phyloP scores from a whole-genome alignment of 2,797 vertebrate genomes.

The Geotrypetes seraphini region DNA sequence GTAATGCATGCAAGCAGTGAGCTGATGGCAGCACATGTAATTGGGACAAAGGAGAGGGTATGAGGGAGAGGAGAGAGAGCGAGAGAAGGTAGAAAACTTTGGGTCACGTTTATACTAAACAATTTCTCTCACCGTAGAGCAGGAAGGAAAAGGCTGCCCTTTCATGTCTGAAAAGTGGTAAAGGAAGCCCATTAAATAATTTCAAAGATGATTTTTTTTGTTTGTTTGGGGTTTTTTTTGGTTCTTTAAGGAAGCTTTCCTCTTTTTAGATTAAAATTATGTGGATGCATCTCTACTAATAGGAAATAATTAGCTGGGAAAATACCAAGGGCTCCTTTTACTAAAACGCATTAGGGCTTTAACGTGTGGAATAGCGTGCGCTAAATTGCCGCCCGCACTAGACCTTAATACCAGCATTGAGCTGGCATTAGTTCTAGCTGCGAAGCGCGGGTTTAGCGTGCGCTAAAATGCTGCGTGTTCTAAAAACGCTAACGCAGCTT shows the following conservation, averaged over 20 bases:
- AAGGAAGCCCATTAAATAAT: slow-evolving; percentile 29
- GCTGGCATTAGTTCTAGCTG: too few species aligned
- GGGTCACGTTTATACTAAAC: slow-evolving; percentile 11
- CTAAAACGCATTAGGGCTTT: too few species aligned
- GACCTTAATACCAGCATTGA: too few species aligned
- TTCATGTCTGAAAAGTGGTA: slow-evolving; percentile 26
- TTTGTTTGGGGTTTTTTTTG: slow-evolving; percentile 43
- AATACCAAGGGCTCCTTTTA: too few species aligned
- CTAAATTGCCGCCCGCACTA: too few species aligned
- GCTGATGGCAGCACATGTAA: slow-evolving; percentile 15
- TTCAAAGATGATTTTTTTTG: slow-evolving; percentile 46
- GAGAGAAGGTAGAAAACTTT: neutral
- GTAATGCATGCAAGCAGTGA: slow-evolving; percentile 9
- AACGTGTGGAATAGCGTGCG: too few species aligned
- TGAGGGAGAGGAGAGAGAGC: neutral
- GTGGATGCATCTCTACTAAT: slow-evolving; percentile 11
- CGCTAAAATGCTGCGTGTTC: too few species aligned
- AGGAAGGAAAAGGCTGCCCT: slow-evolving; percentile 8
- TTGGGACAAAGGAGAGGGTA: neutral
- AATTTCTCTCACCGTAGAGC: slow-evolving; percentile 1
- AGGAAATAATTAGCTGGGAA: slow-evolving; percentile 11
- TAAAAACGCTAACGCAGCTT: too few species aligned
- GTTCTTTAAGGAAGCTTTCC: slow-evolving; percentile 32
- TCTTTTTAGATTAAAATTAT: slow-evolving; percentile 23
- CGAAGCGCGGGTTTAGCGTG: too few species aligned